These are phyloP conservation scores for Raja brachyura DNA, from an alignment of 2,113 vertebrate species.

Conservation along the genomic window DNA sequence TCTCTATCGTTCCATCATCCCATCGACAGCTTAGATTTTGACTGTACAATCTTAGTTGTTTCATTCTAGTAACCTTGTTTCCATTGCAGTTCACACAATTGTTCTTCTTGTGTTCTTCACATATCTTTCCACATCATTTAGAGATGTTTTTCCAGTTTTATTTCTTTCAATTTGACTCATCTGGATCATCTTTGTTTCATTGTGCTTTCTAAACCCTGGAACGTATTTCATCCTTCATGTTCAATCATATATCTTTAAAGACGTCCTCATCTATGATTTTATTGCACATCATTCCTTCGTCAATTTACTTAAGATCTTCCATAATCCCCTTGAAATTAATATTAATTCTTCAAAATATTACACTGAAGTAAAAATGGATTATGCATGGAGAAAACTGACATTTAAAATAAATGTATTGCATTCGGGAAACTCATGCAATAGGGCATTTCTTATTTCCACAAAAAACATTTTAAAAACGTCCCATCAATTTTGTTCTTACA, in stretches of 20 bases:
- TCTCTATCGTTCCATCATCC: too few relatives aligned
- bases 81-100: not conserved
- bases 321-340: not conserved
- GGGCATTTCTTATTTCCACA: not conserved
- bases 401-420: not conserved
- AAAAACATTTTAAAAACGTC: not conserved
- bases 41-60: too few relatives aligned
- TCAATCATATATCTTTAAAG: not conserved
- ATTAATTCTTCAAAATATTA: not conserved
- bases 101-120: not conserved
- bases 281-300: not conserved
- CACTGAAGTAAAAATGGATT: constrained; percentile 2
- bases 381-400: not conserved
- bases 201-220: not conserved
- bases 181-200: not conserved
- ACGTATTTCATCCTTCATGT: not conserved
- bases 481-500: too few relatives aligned
- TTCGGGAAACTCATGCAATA: not conserved
- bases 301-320: not conserved
- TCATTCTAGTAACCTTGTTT: too few relatives aligned
- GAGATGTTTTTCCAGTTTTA: not conserved
- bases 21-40: too few relatives aligned
- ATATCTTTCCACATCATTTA: not conserved
- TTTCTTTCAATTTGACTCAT: not conserved
- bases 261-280: not conserved